Conservation (phyloP, 2,797 vertebrate species). For the Alauda arvensis region DNA sequence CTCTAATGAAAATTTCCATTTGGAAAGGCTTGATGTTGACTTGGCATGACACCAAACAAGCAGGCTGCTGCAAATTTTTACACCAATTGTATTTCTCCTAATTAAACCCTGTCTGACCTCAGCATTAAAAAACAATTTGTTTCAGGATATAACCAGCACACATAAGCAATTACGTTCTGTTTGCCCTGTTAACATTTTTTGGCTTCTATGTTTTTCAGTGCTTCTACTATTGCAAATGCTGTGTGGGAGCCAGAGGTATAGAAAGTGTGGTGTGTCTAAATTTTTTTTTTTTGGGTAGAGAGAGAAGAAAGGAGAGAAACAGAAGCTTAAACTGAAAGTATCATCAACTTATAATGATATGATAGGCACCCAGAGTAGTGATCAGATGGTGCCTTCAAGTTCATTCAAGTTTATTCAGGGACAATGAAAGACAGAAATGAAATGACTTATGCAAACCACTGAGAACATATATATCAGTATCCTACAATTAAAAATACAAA, state of each 20-base stretch:
- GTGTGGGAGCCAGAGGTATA: conserved; percentile 45
- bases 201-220: conserved; percentile 72
- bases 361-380: conserved; percentile 18
- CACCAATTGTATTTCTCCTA: conserved; percentile 89
- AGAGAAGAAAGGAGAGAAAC: neutral
- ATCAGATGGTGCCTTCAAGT: conserved; percentile 24
- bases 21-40: conserved; percentile 75
- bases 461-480: neutral
- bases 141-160: conserved; percentile 88
- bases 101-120: conserved; percentile 94
- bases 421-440: neutral
- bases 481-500: neutral
- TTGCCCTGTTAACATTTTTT: conserved; percentile 87
- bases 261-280: conserved; percentile 40
- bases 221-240: conserved; percentile 41
- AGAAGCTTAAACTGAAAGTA: conserved; percentile 39
- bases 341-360: conserved; percentile 31
- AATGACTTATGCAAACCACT: neutral
- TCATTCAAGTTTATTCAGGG: conserved; percentile 57
- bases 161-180: conserved; percentile 88
- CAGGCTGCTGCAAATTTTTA: conserved; percentile 77
- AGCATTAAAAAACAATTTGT: conserved; percentile 94
- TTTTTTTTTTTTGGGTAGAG: neutral
- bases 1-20: conserved; percentile 78
- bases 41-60: conserved; percentile 79